These are phyloP conservation scores for Jaculus jaculus DNA, from an alignment of 2,113 vertebrate genomes.

Conservation along the genomic window DNA sequence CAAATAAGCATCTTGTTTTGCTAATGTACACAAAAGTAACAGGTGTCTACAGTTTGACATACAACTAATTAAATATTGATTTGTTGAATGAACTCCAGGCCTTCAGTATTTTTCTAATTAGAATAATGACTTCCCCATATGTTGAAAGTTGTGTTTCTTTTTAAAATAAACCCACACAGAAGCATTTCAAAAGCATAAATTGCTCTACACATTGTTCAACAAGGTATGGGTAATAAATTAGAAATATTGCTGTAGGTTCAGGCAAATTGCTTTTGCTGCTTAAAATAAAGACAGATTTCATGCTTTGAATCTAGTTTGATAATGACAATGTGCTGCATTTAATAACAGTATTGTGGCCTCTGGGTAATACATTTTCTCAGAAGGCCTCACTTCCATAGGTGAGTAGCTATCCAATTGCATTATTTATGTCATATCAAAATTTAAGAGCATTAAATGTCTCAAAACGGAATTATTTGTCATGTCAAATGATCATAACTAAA, in stretches of 20 bases:
- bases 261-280: slow-evolving; percentile 69
- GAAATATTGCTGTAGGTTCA: slow-evolving; percentile 50
- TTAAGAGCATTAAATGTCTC: slow-evolving; percentile 11
- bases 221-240: slow-evolving; percentile 79
- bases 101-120: slow-evolving; percentile 77
- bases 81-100: slow-evolving; percentile 75
- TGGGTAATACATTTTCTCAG: slow-evolving; percentile 42
- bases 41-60: slow-evolving; percentile 71
- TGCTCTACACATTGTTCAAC: slow-evolving; percentile 71
- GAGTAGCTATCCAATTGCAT: background rate
- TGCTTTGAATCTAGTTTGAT: slow-evolving; percentile 23
- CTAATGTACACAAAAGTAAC: slow-evolving; percentile 54
- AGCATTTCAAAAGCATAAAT: slow-evolving; percentile 75
- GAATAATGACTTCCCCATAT: slow-evolving; percentile 75
- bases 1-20: slow-evolving; percentile 56
- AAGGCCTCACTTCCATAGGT: background rate
- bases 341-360: slow-evolving; percentile 7
- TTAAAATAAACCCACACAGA: slow-evolving; percentile 57
- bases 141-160: slow-evolving; percentile 66
- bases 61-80: slow-evolving; percentile 87
- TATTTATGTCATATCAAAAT: slow-evolving; percentile 25
- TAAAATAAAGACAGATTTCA: slow-evolving; percentile 44
- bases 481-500: slow-evolving; percentile 53
- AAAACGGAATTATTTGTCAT: slow-evolving; percentile 42
- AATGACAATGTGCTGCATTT: slow-evolving; percentile 3